A percentile compares a stretch with the other conserved stretches of the same genome.
phyloP scores from a whole-genome alignment of 2,797 vertebrate species.

The Mycteria americana region DNA sequence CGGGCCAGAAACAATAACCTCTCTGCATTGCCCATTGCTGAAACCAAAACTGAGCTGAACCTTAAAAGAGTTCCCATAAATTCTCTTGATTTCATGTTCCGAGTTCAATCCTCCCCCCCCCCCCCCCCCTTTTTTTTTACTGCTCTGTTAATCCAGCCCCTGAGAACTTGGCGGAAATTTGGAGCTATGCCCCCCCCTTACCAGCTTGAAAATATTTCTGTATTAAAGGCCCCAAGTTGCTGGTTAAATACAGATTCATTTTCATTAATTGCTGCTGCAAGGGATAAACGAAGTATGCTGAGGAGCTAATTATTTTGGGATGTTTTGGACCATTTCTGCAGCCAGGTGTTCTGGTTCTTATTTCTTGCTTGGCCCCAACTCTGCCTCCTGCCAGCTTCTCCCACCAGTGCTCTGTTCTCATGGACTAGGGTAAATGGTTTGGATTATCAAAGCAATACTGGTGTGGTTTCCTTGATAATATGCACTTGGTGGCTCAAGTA shows the following conservation, averaged over 20 bases:
- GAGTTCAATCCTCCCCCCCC: not conserved
- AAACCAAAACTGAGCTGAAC: not conserved
- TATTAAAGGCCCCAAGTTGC: not conserved
- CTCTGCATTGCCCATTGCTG: not conserved
- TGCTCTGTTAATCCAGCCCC: not conserved
- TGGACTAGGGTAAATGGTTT: not conserved
- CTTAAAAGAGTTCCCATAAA: not conserved
- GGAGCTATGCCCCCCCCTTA: not conserved
- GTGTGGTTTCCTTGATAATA: not conserved
- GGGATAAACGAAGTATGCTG: not conserved
- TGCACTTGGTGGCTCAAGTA: not conserved
- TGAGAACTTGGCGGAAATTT: not conserved
- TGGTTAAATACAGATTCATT: not conserved
- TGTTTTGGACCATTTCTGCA: not conserved
- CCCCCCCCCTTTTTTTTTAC: not conserved
- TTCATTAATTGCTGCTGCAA: not conserved
- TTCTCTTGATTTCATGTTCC: not conserved
- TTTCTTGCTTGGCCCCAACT: not conserved
- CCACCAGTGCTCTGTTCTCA: not conserved
- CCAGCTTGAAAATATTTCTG: not conserved
- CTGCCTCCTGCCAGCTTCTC: not conserved
- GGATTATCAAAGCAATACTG: not conserved
- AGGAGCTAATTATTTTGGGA: constrained; percentile 1
- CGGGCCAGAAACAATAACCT: not conserved
- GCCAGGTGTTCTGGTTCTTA: constrained; percentile 38